Evolutionary conservation across 2,797 vertebrate species (phyloP).

Genomic region (Crocodylus rhombifer): DNA sequence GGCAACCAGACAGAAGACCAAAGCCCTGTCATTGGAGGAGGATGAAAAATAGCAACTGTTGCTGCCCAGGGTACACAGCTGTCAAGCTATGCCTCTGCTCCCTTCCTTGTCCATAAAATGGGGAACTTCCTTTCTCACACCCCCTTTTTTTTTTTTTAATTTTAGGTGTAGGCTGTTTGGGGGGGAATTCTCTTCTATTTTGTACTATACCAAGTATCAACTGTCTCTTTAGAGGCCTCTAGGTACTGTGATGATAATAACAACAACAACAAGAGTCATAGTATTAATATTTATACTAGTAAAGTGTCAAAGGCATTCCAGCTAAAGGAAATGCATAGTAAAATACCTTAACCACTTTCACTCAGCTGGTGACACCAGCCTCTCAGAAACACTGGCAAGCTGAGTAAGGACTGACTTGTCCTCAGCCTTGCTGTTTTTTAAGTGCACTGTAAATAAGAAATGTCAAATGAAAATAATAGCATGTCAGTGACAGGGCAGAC

Average conservation of each 20-base stretch:
- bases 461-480: neutral
- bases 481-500: neutral
- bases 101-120: neutral
- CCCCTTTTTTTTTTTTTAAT: neutral
- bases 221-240: neutral
- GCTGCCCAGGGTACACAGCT: too few relatives aligned
- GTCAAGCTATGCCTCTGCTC: too few relatives aligned
- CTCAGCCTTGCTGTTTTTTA: neutral
- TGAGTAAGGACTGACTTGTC: neutral
- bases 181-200: neutral
- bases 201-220: neutral
- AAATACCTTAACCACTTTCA: neutral
- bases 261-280: neutral
- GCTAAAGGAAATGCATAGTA: neutral
- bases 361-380: neutral
- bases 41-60: too few relatives aligned
- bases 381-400: neutral
- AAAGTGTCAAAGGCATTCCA: neutral
- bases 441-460: conserved; percentile 14
- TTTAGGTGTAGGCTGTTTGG: neutral
- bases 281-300: neutral
- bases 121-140: neutral
- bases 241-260: neutral
- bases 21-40: too few relatives aligned
- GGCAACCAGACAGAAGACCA: too few relatives aligned